Conservation (phyloP, 2,113 vertebrate genomes). For the Meriones unguiculatus region DNA sequence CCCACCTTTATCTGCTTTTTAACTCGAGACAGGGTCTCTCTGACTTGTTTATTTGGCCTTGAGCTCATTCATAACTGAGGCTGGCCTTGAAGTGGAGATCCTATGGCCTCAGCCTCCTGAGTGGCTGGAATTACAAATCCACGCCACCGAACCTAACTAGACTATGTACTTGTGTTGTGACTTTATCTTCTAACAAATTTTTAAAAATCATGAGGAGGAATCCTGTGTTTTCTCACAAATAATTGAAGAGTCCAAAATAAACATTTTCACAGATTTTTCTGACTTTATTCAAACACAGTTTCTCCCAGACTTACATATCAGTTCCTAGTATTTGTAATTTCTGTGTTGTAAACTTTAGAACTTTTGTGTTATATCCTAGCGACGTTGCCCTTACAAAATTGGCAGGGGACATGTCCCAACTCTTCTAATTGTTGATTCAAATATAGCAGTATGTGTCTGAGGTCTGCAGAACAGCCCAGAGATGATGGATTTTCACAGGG, state of each 20-base stretch:
- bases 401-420: neutral
- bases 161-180: neutral
- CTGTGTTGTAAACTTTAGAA: neutral
- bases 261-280: constrained; percentile 23
- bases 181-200: neutral
- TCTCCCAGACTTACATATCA: constrained; percentile 25
- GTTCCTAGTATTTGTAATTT: neutral
- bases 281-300: neutral
- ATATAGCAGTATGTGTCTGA: neutral
- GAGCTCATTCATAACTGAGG: neutral
- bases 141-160: neutral
- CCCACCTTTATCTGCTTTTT: neutral
- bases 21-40: neutral
- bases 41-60: neutral
- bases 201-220: constrained; percentile 11
- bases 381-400: neutral
- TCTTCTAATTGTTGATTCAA: neutral
- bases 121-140: neutral
- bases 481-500: neutral
- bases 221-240: neutral
- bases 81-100: neutral
- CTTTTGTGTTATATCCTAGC: neutral
- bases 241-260: constrained; percentile 11
- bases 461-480: neutral
- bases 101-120: neutral